A percentile compares a stretch with the other conserved stretches of the same genome.
phyloP scores from a whole-genome alignment of 2,113 vertebrate genomes.

The Chloroceryle aenea region DNA sequence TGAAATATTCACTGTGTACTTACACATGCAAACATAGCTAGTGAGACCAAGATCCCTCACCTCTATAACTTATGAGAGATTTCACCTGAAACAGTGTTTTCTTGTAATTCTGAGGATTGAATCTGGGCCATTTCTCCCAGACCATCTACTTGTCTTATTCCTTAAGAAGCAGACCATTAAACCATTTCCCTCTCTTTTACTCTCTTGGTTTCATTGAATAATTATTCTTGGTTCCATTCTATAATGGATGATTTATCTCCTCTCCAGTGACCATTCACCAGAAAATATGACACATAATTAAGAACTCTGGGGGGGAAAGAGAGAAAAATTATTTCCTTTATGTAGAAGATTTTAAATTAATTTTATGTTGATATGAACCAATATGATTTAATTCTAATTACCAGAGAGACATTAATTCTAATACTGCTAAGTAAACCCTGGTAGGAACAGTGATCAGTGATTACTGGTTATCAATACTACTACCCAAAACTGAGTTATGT shows the following conservation, averaged over 20 bases:
- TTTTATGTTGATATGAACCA: slow-evolving; percentile 25
- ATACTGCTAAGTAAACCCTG: neutral
- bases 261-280: slow-evolving; percentile 16
- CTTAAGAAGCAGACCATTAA: slow-evolving; percentile 24
- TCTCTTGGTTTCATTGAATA: neutral
- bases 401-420: neutral
- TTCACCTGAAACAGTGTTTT: neutral
- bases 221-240: slow-evolving; percentile 26
- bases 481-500: neutral
- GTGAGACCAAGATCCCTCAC: neutral
- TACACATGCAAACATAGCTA: neutral
- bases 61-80: neutral
- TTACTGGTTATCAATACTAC: neutral
- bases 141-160: neutral
- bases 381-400: slow-evolving; percentile 30
- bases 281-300: slow-evolving; percentile 52
- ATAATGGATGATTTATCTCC: slow-evolving; percentile 33
- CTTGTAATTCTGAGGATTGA: neutral
- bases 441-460: neutral
- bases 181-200: neutral
- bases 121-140: neutral
- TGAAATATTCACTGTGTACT: neutral
- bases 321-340: neutral
- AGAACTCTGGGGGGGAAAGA: neutral
- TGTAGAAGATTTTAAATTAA: slow-evolving; percentile 7